Base-by-base conservation (phyloP, 2,888 invertebrate species). In the Coecobrya sp. region DNA sequence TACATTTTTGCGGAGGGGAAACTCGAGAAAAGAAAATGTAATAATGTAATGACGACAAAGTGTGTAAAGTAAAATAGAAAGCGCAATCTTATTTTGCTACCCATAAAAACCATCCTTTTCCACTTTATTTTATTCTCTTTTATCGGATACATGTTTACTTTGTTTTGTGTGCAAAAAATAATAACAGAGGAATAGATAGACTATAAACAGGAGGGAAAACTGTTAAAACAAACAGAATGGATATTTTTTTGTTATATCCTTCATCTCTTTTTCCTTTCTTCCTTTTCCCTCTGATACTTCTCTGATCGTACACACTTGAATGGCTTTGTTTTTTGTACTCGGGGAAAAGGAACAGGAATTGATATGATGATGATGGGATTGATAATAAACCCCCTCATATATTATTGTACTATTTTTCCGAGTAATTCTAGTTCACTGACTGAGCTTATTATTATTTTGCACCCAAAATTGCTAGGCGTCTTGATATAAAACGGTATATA, bases 331-430 rank as follows among this genome's bases (percentile, higher is more conserved):
- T 7, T 42, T 13, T 27, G 7, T 19, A 2, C 4, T 49, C 11
- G 49, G 13, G 49, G 59, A 59, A 70, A 70, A 0, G 36, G 36
- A 7, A 22, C 49, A 76, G n/a, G 16, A 73, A 45, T 45, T 73
- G 73, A 73, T 73, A 73, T 22, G 73, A 73, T 70, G 68, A 70
- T 36, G 68, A 36, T 36, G 68, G 76, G 22, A 76, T 76, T 76
- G 45, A 49, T 76, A 25, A 22, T 49, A 49, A 25, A 76, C 10
- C 7, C 10, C 7, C 49, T 45, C 16, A 22, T 49, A 76, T 76
- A 11, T 42, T 45, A 16, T n/a, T n/a, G n/a, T n/a, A n/a, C n/a
- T 45, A 22, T 19, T 73, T 73, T 22, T 73, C 45, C 19, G 22
- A 73, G 73, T 73, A 73, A 42, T 42, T 73, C 73, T 49, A 76